Conservation (phyloP, 2,113 vertebrate species). For the human region DNA sequence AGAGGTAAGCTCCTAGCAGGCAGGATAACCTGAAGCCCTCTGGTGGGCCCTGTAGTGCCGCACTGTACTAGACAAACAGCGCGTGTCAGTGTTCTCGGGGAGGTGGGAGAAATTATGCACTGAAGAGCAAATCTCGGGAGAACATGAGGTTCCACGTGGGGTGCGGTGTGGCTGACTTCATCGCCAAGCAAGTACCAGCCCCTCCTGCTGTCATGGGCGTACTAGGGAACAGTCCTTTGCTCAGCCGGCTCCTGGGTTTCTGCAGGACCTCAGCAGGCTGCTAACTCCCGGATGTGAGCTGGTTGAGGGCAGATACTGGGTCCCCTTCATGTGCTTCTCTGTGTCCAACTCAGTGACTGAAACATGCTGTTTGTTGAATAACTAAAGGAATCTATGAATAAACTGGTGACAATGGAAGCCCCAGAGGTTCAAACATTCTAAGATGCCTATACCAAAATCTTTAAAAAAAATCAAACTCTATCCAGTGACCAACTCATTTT, state of each 20-base stretch:
- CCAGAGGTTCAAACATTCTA: background rate
- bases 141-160: rapidly evolving
- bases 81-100: background rate
- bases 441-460: background rate
- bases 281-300: background rate
- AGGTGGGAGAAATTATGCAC: background rate
- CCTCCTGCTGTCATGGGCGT: rapidly evolving
- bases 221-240: background rate
- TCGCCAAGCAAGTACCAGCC: background rate
- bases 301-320: background rate
- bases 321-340: background rate
- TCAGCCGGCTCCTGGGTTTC: background rate
- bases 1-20: background rate
- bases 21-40: background rate
- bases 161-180: background rate
- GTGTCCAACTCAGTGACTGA: background rate
- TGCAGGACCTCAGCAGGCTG: background rate
- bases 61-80: background rate
- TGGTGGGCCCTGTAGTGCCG: background rate
- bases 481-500: background rate
- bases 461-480: background rate
- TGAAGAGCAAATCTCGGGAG: background rate
- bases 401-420: background rate
- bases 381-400: background rate
- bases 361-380: background rate